Conservation (phyloP, 2,888 invertebrate species). For the Caenorhabditis angaria region DNA sequence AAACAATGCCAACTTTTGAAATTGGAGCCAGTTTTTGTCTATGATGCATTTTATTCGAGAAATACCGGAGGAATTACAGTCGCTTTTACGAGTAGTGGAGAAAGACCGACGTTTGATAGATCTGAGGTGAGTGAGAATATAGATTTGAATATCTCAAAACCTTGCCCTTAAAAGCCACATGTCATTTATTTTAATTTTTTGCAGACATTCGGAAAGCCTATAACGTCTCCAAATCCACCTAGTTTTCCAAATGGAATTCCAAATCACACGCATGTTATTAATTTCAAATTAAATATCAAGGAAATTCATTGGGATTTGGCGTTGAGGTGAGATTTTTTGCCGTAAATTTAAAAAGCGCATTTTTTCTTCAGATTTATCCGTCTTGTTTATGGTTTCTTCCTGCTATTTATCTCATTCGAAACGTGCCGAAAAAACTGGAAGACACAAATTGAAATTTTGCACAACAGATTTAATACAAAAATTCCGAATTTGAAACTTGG, state of each 20-base stretch:
- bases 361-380: constrained; percentile 17
- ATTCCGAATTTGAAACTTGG: constrained; percentile 28
- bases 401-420: constrained; percentile 21
- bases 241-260: too few species aligned
- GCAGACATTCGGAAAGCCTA: background rate
- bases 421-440: constrained; percentile 28
- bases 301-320: constrained; percentile 30
- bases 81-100: constrained; percentile 1
- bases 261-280: constrained; percentile 29
- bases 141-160: background rate
- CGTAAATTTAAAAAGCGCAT: too few species aligned
- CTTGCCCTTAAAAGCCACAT: constrained; percentile 9
- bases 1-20: background rate
- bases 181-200: constrained; percentile 5
- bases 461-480: constrained; percentile 24
- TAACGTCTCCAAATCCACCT: too few species aligned
- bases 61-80: constrained; percentile 7
- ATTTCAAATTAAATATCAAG: constrained; percentile 24
- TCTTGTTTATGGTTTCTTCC: constrained; percentile 17
- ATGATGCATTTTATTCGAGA: constrained; percentile 12
- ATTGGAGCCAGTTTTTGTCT: constrained; percentile 4
- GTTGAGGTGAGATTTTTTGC: constrained; percentile 4
- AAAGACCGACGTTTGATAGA: constrained; percentile 19
- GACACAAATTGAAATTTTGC: constrained; percentile 14
- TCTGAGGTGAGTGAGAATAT: background rate